These are phyloP conservation scores for Callorhinus ursinus DNA, from an alignment of 2,113 vertebrate genomes.

Conservation along the genomic window DNA sequence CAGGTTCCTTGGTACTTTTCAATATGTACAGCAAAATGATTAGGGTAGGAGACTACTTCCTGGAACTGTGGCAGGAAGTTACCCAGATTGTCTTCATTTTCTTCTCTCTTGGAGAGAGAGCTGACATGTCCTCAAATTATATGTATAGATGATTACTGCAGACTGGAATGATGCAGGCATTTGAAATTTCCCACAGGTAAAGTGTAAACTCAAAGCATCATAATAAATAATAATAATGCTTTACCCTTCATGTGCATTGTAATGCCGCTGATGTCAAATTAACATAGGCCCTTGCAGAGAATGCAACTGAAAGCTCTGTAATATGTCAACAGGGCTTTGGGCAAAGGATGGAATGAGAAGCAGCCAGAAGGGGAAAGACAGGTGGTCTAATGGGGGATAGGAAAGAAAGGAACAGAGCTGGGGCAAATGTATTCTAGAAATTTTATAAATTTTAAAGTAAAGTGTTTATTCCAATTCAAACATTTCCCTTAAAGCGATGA, in stretches of 20 bases:
- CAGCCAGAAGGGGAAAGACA: not conserved
- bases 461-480: slow-evolving; percentile 53
- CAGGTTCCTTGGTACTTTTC: not conserved
- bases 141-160: slow-evolving; percentile 55
- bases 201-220: slow-evolving; percentile 56
- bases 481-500: slow-evolving; percentile 44
- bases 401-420: not conserved
- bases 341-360: not conserved
- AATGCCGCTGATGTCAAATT: slow-evolving; percentile 49
- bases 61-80: not conserved
- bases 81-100: not conserved
- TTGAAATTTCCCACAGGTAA: slow-evolving; percentile 78
- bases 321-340: slow-evolving; percentile 6
- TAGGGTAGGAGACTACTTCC: not conserved
- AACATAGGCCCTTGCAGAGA: slow-evolving; percentile 55
- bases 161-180: slow-evolving; percentile 69
- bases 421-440: not conserved
- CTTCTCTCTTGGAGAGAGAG: not conserved
- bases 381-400: not conserved
- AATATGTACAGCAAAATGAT: not conserved
- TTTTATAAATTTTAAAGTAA: slow-evolving; percentile 55
- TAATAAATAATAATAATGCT: slow-evolving; percentile 70
- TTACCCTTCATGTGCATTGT: slow-evolving; percentile 20
- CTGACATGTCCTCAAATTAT: not conserved
- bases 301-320: slow-evolving; percentile 64